phyloP scores from a whole-genome alignment of 1,140 invertebrate genomes.

The Drosophila hydei region DNA sequence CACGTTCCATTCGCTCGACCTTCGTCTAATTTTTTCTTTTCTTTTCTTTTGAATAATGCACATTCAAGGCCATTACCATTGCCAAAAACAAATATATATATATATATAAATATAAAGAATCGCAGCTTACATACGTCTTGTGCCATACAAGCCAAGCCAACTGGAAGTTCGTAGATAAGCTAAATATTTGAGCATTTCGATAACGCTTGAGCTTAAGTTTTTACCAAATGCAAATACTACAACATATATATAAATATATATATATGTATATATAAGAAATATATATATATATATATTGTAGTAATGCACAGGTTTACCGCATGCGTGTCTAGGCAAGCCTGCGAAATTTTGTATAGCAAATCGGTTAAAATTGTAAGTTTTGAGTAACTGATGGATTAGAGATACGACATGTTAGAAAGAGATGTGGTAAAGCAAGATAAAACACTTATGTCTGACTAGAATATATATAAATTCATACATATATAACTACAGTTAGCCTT shows the following conservation, averaged over 20 bases:
- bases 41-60: slow-evolving; percentile 13
- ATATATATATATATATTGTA: too few relatives aligned
- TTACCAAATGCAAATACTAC: slow-evolving; percentile 16
- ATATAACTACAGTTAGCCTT: too few relatives aligned
- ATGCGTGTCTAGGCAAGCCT: slow-evolving; percentile 40
- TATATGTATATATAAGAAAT: too few relatives aligned
- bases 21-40: slow-evolving; percentile 9
- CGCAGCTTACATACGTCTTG: slow-evolving; percentile 60
- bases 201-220: slow-evolving; percentile 18
- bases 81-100: slow-evolving; percentile 39
- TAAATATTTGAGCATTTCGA: slow-evolving; percentile 36
- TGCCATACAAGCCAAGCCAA: slow-evolving; percentile 76
- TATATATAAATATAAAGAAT: slow-evolving; percentile 25
- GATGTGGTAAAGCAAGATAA: not conserved
- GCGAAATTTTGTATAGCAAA: not conserved
- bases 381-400: too few relatives aligned
- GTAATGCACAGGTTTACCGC: slow-evolving; percentile 6
- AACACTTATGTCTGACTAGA: not conserved
- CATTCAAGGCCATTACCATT: slow-evolving; percentile 64
- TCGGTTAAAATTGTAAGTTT: too few relatives aligned
- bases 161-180: slow-evolving; percentile 75
- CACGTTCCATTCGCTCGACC: slow-evolving; percentile 29
- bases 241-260: not conserved
- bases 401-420: too few relatives aligned
- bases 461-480: too few relatives aligned